phyloP scores from a whole-genome alignment of 2,797 vertebrate species.

The Lacerta bilineata region DNA sequence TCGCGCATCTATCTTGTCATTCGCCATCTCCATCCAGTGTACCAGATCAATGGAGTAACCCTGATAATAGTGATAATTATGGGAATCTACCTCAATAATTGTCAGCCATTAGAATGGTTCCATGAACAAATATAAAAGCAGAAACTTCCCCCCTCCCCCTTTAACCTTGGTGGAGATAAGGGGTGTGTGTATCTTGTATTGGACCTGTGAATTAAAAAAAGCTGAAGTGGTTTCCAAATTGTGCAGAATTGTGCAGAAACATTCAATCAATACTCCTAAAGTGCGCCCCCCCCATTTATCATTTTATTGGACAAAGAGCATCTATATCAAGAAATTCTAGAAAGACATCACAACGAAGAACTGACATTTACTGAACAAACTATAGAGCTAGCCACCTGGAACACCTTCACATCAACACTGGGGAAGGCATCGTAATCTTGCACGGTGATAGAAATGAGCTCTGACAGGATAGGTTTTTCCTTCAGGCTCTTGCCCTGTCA shows the following conservation, averaged over 20 bases:
- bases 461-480: slow-evolving; percentile 6
- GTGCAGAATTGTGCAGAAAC: slow-evolving; percentile 32
- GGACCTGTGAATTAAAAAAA: not conserved
- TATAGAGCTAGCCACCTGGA: slow-evolving; percentile 2
- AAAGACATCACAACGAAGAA: slow-evolving; percentile 18
- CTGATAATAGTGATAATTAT: not conserved
- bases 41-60: not conserved
- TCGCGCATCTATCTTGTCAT: not conserved
- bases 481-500: slow-evolving; percentile 24
- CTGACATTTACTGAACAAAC: slow-evolving; percentile 20
- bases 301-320: not conserved
- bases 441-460: slow-evolving; percentile 34
- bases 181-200: not conserved
- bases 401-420: not conserved
- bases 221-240: slow-evolving; percentile 7
- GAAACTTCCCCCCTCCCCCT: not conserved
- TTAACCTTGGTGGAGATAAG: not conserved
- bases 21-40: not conserved
- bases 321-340: slow-evolving; percentile 19
- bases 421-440: not conserved
- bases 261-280: not conserved
- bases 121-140: not conserved
- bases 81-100: not conserved
- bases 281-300: not conserved
- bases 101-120: not conserved